phyloP scores from a whole-genome alignment of 1,140 invertebrate genomes.

The Cataglyphis hispanica region DNA sequence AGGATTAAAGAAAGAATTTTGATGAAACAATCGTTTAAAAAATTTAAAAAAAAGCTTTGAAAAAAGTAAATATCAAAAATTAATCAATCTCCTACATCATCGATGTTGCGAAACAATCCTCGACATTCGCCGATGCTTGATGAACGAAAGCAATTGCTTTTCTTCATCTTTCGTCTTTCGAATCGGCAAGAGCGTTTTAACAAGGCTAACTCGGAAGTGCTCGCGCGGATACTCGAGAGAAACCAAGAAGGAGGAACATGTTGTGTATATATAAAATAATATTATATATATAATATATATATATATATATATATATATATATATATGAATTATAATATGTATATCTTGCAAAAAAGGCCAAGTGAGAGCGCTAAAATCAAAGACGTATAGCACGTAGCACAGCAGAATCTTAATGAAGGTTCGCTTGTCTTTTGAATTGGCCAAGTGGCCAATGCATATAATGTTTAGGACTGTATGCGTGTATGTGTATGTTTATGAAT shows the following conservation, averaged over 20 bases:
- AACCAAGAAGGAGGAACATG: slow-evolving; percentile 44
- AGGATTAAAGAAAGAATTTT: not conserved
- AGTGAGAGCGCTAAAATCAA: slow-evolving; percentile 71
- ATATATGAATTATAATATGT: slow-evolving; percentile 48
- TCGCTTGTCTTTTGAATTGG: slow-evolving; percentile 44
- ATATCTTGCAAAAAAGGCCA: slow-evolving; percentile 67
- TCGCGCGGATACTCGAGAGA: slow-evolving; percentile 44
- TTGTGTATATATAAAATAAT: slow-evolving; percentile 39
- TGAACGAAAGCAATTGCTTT: slow-evolving; percentile 28
- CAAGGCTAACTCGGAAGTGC: slow-evolving; percentile 18
- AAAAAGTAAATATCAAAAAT: not conserved
- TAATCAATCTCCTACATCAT: slow-evolving; percentile 1
- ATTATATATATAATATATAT: slow-evolving; percentile 44
- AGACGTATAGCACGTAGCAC: slow-evolving; percentile 70
- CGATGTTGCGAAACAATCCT: slow-evolving; percentile 33
- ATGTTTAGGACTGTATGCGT: slow-evolving; percentile 24
- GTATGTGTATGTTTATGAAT: not conserved
- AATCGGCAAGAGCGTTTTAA: slow-evolving; percentile 28
- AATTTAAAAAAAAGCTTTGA: not conserved
- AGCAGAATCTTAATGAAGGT: slow-evolving; percentile 65
- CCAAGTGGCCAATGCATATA: slow-evolving; percentile 29
- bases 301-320: slow-evolving; percentile 40
- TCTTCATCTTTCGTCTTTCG: slow-evolving; percentile 29
- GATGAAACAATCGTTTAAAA: not conserved
- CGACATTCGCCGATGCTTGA: slow-evolving; percentile 40